Evolutionary conservation across 2,113 vertebrate species (phyloP), one percentile per base, ranked within the genome.

Genomic region (Gila orcuttii): DNA sequence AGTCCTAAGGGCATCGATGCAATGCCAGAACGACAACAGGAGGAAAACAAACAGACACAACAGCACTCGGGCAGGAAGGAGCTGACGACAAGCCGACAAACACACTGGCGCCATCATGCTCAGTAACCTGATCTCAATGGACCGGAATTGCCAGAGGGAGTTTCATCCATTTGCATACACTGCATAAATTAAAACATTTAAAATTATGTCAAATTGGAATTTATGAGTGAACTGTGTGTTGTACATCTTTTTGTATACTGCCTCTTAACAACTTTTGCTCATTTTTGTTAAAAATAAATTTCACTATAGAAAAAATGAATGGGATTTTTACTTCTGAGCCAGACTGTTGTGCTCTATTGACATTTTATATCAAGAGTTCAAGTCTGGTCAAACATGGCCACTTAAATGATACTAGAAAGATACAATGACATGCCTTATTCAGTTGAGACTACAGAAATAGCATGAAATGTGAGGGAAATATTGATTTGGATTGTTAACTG

Each of bases 401-500:
- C 71, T 47, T 3, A 25, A 75, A 47, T 75, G 42, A 45, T n/a
- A 15, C 23, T 45, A 45, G 21, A 74, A 68, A 45, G 39, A 12
- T 74, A 74, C 45, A 74, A 74, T 25, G 39, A 3, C 23, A 12
- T 25, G n/a, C 12, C 39, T 25, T 25, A 47, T 39, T 47, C 71
- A 75, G 42, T 45, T 9, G 42, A 47, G 71, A n/a, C 71, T 75
- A 75, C 71, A 25, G 71, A 75, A 47, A 75, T 45, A 47, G 42
- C 71, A 47, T 47, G 6, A 50, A 47, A 47, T 57, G 75, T 21
- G 75, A 28, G 31, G 42, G 47, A 31, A 33, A 57, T 50, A 78
- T 57, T 36, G 75, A 78, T 78, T 78, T 31, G 75, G 75, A 10
- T 78, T 57, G 71, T 75, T 78, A 36, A 21, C 25, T 57, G 75